Conservation (phyloP, 2,797 vertebrate species). For the Liparis tanakae region DNA sequence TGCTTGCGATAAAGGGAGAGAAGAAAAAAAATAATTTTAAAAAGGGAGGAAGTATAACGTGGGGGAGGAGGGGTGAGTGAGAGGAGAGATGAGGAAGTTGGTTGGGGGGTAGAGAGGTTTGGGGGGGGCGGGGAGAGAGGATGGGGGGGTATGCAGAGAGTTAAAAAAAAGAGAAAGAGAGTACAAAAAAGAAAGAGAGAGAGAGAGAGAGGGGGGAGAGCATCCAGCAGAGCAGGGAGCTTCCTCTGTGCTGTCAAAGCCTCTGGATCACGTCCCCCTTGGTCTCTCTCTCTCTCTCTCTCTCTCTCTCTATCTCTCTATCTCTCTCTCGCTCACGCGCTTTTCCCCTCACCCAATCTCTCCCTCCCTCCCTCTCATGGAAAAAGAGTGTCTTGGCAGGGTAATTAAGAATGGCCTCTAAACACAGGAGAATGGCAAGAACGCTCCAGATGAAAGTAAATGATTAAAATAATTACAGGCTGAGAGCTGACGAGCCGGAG, state of each 20-base stretch:
- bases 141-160: neutral
- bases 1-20: slow-evolving; percentile 83
- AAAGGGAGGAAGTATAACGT: slow-evolving; percentile 82
- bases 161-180: slow-evolving; percentile 30
- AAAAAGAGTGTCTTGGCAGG: slow-evolving; percentile 88
- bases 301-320: slow-evolving; percentile 30
- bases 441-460: slow-evolving; percentile 99
- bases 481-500: slow-evolving; percentile 98
- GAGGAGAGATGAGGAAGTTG: slow-evolving; percentile 63
- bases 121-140: slow-evolving; percentile 12
- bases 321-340: slow-evolving; percentile 35
- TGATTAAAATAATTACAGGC: slow-evolving; percentile 99
- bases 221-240: slow-evolving; percentile 79
- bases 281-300: slow-evolving; percentile 59
- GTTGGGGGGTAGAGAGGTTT: slow-evolving; percentile 16
- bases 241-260: slow-evolving; percentile 82
- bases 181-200: neutral
- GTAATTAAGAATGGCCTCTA: slow-evolving; percentile 99
- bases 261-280: slow-evolving; percentile 81
- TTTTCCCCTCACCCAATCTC: slow-evolving; percentile 56
- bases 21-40: slow-evolving; percentile 6
- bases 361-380: slow-evolving; percentile 71
- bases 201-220: slow-evolving; percentile 56
- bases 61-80: slow-evolving; percentile 41
- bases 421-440: slow-evolving; percentile 96